A percentile compares a stretch with the other conserved stretches of the same genome.
Evolutionary conservation across 2,888 invertebrate genomes (phyloP).

Genomic region (Conus canariensis): DNA sequence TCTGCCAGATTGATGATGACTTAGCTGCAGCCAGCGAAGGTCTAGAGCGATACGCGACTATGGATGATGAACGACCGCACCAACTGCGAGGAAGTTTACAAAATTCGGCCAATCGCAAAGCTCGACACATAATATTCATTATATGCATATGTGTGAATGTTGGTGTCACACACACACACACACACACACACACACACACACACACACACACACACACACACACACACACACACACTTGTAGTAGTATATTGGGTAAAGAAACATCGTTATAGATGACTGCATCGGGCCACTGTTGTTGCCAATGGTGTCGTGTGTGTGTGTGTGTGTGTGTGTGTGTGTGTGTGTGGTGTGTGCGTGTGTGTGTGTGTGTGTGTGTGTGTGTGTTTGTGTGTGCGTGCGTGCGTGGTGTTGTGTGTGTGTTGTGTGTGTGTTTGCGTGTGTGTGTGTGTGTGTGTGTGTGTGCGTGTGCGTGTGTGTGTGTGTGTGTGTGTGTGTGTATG

Average conservation of each 20-base stretch:
- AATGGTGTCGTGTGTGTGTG: neutral
- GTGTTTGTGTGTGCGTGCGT: too few species aligned
- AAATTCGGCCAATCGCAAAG: neutral
- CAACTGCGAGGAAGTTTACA: too few species aligned
- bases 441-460: slow-evolving; percentile 8
- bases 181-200: too few species aligned
- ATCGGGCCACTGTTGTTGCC: too few species aligned
- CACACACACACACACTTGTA: neutral
- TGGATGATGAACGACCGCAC: neutral
- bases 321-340: neutral
- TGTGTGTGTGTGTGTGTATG: neutral
- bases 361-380: too few species aligned
- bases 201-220: neutral
- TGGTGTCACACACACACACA: too few species aligned
- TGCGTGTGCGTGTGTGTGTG: neutral
- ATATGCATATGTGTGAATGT: neutral
- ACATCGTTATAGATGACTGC: neutral
- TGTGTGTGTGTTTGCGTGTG: neutral
- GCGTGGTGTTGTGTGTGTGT: too few species aligned
- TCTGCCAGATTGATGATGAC: neutral
- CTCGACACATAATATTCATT: neutral
- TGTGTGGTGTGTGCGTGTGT: too few species aligned
- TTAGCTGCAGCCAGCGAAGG: neutral
- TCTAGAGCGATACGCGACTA: neutral
- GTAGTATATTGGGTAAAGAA: neutral